Evolutionary conservation across 2,113 vertebrate species (phyloP), one percentile per base, ranked within the genome.

Genomic region (Aptenodytes forsteri): DNA sequence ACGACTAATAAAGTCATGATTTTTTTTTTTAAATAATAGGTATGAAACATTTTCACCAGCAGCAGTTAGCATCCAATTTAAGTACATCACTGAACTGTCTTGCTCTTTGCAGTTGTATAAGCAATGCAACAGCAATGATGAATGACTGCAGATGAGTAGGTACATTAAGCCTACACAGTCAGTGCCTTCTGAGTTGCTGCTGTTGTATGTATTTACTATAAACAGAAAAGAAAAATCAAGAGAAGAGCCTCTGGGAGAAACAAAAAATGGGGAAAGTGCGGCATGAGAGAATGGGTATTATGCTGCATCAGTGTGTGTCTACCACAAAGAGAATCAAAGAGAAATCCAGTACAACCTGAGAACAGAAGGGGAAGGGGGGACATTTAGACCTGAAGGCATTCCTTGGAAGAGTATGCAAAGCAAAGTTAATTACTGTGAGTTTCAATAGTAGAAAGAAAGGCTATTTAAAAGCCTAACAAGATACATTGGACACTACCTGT

Each of bases 81-180:
- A 77, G 88, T 52, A 38, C 72, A 71, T 79, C 49, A 32, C 64
- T 76, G 58, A 90, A 85, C 56, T 40, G 27, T 36, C 81, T 73
- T 61, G 62, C 49, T 87, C 62, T 71, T 70, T 79, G 71, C 58
- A 85, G 70, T 14, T 50, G 70, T 72, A 78, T 66, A 59, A 89
- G 89, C 91, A 72, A 67, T 54, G 46, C 83, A 94, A 42, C 9
- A 92, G 64, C 7, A 34, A 32, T 87, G 92, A 96, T 85, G 72
- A 97, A 95, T 85, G 85, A 90, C 92, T 96, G 84, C 90, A 79
- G 76, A 89, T 66, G 82, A 91, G 77, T 54, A 89, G 65, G 82
- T 83, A 76, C 89, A 85, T 90, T 90, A 94, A 96, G 64, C 65
- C 84, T 87, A 89, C 70, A 88, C 34, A 73, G 56, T 16, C 49